Evolutionary conservation across 2,797 vertebrate species (phyloP).

Genomic region (Pseudopleuronectes americanus): DNA sequence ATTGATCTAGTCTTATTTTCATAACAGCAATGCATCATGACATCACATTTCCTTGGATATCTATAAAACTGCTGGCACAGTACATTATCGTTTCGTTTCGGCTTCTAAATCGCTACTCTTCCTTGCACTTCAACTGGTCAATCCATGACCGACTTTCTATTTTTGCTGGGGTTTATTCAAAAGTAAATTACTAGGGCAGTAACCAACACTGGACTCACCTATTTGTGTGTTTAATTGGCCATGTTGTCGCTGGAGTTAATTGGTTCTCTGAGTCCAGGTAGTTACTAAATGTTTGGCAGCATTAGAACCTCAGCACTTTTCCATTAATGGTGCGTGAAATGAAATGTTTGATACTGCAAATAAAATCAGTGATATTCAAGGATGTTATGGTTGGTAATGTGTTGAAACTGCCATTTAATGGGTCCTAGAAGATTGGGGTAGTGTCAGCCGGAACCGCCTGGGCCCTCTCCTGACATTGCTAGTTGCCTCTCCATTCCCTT

Average conservation of each 20-base stretch:
- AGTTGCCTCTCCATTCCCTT: constrained; percentile 99
- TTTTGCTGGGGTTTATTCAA: constrained; percentile 83
- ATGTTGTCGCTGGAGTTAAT: constrained; percentile 99
- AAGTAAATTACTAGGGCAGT: constrained; percentile 83
- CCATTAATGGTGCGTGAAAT: constrained; percentile 99
- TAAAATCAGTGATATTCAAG: constrained; percentile 99
- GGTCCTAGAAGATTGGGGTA: constrained; percentile 99
- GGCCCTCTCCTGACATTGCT: constrained; percentile 99
- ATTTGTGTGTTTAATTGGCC: constrained; percentile 99
- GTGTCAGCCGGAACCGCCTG: constrained; percentile 99
- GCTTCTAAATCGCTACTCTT: constrained; percentile 24
- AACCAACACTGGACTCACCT: constrained; percentile 95
- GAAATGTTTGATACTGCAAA: constrained; percentile 99
- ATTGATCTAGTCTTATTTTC: constrained; percentile 2
- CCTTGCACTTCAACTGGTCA: constrained; percentile 66
- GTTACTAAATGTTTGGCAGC: constrained; percentile 99
- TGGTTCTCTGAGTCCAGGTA: constrained; percentile 99
- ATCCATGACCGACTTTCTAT: constrained; percentile 66
- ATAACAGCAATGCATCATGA: neutral
- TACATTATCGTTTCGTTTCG: constrained; percentile 26
- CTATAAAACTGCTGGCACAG: constrained; percentile 8
- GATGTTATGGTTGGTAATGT: constrained; percentile 99
- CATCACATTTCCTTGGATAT: constrained; percentile 18
- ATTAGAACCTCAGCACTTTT: constrained; percentile 99
- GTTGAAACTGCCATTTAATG: constrained; percentile 99